A percentile compares a stretch with the other conserved stretches of the same genome.
These are phyloP conservation scores for Drosophila peninsularis DNA, from an alignment of 2,888 invertebrate species.

Conservation along the genomic window DNA sequence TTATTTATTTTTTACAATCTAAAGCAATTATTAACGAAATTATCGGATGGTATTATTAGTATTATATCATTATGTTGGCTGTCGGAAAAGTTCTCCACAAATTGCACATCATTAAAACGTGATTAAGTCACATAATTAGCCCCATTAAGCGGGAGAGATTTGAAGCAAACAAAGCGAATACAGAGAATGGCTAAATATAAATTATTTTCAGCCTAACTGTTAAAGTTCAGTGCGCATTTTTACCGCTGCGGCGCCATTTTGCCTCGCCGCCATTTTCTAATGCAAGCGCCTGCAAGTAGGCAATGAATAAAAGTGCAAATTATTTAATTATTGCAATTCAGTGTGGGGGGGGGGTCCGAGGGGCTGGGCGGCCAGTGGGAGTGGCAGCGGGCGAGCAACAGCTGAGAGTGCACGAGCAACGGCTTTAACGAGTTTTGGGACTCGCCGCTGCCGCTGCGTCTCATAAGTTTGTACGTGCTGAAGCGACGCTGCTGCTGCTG, in stretches of 20 bases:
- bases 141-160: neutral
- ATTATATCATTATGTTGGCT: conserved; percentile 6
- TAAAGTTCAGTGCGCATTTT: neutral
- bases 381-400: neutral
- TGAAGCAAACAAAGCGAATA: neutral
- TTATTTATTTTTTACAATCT: neutral
- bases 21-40: neutral
- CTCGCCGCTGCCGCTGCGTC: conserved; percentile 25
- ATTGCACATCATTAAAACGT: conserved; percentile 7
- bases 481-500: conserved; percentile 25
- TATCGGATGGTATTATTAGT: conserved; percentile 2
- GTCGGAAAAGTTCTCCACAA: conserved; percentile 1
- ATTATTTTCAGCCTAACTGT: neutral
- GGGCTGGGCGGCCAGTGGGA: neutral
- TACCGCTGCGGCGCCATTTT: neutral
- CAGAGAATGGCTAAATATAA: neutral
- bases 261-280: conserved; percentile 1
- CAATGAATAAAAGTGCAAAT: conserved; percentile 6
- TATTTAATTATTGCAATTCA: conserved; percentile 3
- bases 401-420: conserved; percentile 47
- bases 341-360: neutral
- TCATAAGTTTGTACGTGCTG: conserved; percentile 63
- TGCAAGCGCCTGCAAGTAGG: conserved; percentile 14
- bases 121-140: conserved; percentile 6
- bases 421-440: conserved; percentile 76